Conservation (phyloP, 2,888 invertebrate species). For the Caenorhabditis wallacei region DNA sequence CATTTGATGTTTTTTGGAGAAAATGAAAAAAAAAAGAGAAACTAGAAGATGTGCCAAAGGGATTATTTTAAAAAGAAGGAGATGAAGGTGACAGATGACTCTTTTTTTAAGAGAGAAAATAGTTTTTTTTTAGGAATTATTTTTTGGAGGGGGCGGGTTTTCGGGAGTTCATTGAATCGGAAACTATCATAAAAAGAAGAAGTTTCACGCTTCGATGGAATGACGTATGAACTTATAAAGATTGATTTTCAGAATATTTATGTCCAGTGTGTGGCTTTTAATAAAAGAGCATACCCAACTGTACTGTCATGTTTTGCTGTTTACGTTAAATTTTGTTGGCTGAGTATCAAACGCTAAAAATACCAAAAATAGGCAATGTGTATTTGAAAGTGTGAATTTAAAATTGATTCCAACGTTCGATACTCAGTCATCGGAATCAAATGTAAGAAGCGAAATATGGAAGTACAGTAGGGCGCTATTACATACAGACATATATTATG, state of each 20-base stretch:
- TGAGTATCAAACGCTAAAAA: too few species aligned
- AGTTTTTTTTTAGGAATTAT: neutral
- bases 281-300: too few species aligned
- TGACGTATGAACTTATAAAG: slow-evolving; percentile 35
- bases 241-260: slow-evolving; percentile 9
- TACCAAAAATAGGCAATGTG: too few species aligned
- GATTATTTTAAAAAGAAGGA: slow-evolving; percentile 3
- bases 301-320: too few species aligned
- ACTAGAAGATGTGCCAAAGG: slow-evolving; percentile 15
- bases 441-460: too few species aligned
- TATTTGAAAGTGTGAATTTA: too few species aligned
- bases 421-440: too few species aligned
- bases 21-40: slow-evolving; percentile 6
- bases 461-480: too few species aligned
- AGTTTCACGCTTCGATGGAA: slow-evolving; percentile 23
- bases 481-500: too few species aligned
- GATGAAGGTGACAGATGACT: slow-evolving; percentile 1
- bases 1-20: neutral
- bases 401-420: too few species aligned
- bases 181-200: slow-evolving; percentile 26
- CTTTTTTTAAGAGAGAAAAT: neutral
- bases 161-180: slow-evolving; percentile 40
- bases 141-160: neutral
- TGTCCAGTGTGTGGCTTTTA: neutral
- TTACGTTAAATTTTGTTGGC: too few species aligned